Percentiles rank a stretch among this genome's conserved stretches.
These are phyloP conservation scores for Drosophila funebris DNA, from an alignment of 1,140 invertebrate species.

Conservation along the genomic window DNA sequence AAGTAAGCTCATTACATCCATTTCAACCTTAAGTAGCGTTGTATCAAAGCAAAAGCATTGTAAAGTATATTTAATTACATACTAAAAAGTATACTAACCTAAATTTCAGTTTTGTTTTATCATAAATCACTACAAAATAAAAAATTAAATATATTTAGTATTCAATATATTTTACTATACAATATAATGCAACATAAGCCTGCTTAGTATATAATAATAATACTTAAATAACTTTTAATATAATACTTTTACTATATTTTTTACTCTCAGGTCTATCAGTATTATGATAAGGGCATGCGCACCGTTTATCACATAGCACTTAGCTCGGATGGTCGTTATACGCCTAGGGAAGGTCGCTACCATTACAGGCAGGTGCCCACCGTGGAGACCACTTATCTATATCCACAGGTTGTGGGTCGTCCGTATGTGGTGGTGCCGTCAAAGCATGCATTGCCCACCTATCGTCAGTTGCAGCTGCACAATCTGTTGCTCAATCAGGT, in stretches of 20 bases:
- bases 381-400: constrained; percentile 81
- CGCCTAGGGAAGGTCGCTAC: constrained; percentile 70
- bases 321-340: constrained; percentile 79
- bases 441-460: constrained; percentile 62
- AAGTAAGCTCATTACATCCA: too few relatives aligned
- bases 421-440: constrained; percentile 60
- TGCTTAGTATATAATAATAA: too few relatives aligned
- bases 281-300: constrained; percentile 67
- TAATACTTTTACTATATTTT: background rate
- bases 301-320: constrained; percentile 77
- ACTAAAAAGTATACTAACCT: too few relatives aligned
- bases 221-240: too few relatives aligned
- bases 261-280: constrained; percentile 72
- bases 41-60: too few relatives aligned
- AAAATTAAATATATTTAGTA: too few relatives aligned
- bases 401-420: constrained; percentile 77
- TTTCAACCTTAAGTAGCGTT: too few relatives aligned
- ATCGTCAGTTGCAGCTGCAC: constrained; percentile 74
- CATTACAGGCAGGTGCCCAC: constrained; percentile 71
- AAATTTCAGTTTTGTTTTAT: too few relatives aligned
- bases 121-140: too few relatives aligned
- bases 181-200: too few relatives aligned
- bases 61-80: too few relatives aligned
- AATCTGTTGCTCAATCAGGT: constrained; percentile 80
- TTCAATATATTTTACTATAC: too few relatives aligned